phyloP scores from a whole-genome alignment of 2,113 vertebrate species.

The Brachypodius melanocephalos region DNA sequence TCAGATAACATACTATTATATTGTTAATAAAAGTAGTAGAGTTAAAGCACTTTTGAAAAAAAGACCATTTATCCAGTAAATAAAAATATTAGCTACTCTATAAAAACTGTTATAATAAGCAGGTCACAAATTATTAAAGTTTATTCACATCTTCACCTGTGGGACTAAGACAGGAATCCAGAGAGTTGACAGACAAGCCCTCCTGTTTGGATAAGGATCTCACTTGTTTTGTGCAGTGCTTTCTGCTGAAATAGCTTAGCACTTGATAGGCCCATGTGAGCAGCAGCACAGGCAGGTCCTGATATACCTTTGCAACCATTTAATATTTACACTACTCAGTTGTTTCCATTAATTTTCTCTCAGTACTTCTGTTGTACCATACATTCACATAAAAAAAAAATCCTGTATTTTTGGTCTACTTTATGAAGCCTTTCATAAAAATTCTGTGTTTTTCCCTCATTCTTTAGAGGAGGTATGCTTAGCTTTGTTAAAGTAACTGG shows the following conservation, averaged over 20 bases:
- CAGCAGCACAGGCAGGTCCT: background rate
- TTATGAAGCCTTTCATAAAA: background rate
- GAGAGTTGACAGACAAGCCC: background rate
- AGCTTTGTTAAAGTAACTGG: background rate
- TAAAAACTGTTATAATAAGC: background rate
- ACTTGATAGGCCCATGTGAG: background rate
- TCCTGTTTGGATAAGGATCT: background rate
- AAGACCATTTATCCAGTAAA: background rate
- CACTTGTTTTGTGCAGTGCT: background rate
- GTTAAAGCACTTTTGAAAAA: background rate
- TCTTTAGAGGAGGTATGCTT: background rate
- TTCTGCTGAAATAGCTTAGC: background rate
- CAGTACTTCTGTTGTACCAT: background rate
- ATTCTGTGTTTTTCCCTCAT: background rate
- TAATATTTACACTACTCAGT: background rate
- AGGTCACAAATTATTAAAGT: background rate
- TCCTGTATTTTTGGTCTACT: background rate
- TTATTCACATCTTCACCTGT: background rate
- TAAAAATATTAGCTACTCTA: background rate
- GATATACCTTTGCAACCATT: background rate
- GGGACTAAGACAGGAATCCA: background rate
- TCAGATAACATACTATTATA: background rate
- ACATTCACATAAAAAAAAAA: background rate
- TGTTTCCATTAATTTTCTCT: background rate
- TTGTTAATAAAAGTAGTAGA: background rate